Percentiles rank a stretch among this genome's conserved stretches.
Evolutionary conservation across 2,797 vertebrate species (phyloP).

Genomic region (Cuniculus paca): DNA sequence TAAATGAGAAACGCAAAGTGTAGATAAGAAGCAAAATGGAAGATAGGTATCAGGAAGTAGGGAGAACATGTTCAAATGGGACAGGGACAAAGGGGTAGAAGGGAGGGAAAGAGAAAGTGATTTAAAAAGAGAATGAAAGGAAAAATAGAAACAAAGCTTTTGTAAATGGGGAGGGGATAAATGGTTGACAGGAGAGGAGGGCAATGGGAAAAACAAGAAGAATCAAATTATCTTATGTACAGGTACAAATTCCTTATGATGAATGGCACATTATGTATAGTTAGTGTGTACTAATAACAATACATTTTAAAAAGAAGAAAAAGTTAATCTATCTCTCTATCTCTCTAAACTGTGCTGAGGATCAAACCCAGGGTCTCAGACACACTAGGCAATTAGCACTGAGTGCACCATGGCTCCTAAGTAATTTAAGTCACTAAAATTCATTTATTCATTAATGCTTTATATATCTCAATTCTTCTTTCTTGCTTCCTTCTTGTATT

Average conservation of each 20-base stretch:
- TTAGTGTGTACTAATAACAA: not conserved
- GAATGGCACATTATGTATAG: not conserved
- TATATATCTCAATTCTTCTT: not conserved
- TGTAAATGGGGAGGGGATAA: not conserved
- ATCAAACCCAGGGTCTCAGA: not conserved
- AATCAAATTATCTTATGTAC: not conserved
- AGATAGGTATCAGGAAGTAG: not conserved
- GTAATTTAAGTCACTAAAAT: conserved; percentile 21
- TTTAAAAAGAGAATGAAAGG: not conserved
- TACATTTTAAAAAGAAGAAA: not conserved
- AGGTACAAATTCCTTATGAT: not conserved
- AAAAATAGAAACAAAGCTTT: not conserved
- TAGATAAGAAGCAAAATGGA: not conserved
- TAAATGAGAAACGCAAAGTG: not conserved
- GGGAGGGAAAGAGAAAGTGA: not conserved
- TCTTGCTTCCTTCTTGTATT: not conserved
- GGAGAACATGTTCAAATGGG: not conserved
- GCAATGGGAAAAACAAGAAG: not conserved
- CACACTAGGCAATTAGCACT: not conserved
- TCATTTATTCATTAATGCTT: not conserved
- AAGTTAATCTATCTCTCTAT: not conserved
- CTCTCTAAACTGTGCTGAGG: not conserved
- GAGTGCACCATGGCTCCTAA: not conserved
- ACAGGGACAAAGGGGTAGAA: not conserved
- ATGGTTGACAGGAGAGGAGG: not conserved